phyloP scores from a whole-genome alignment of 2,888 invertebrate genomes.

The Micoletzkya japonica region DNA sequence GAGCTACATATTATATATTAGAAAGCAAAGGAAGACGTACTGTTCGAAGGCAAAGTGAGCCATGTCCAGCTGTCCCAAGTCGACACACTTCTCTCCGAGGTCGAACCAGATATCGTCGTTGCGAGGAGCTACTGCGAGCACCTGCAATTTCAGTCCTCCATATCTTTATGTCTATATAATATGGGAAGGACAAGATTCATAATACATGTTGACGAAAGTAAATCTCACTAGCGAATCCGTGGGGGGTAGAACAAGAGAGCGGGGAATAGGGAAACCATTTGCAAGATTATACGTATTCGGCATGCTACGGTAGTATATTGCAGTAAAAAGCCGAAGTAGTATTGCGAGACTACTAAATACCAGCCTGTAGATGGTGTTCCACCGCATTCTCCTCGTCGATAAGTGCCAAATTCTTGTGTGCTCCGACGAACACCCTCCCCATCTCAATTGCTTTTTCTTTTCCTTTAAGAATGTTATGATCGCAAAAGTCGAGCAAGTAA shows the following conservation, averaged over 20 bases:
- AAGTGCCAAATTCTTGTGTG: conserved; percentile 42
- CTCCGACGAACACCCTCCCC: conserved; percentile 38
- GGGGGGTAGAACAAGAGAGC: no score
- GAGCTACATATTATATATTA: no score
- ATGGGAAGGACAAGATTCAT: background rate
- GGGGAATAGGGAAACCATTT: no score
- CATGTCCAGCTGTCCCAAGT: conserved; percentile 33
- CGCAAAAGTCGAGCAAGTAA: no score
- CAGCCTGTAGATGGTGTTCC: conserved; percentile 39
- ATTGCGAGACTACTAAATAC: background rate
- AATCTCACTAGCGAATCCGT: no score
- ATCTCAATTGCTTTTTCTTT: conserved; percentile 32
- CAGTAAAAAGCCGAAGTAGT: background rate
- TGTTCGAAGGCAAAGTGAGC: conserved; percentile 15
- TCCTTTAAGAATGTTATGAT: no score
- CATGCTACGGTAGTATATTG: background rate
- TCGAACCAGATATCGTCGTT: conserved; percentile 38
- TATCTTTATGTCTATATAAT: background rate
- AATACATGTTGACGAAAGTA: background rate
- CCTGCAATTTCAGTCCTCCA: conserved; percentile 6
- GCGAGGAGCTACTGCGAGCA: conserved; percentile 37
- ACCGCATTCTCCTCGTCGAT: conserved; percentile 31
- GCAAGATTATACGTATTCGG: background rate
- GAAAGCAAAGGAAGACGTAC: background rate
- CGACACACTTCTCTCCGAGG: conserved; percentile 34